Evolutionary conservation across 2,888 invertebrate genomes (phyloP), one percentile per base, ranked within the genome.

Genomic region (Arge pagana): DNA sequence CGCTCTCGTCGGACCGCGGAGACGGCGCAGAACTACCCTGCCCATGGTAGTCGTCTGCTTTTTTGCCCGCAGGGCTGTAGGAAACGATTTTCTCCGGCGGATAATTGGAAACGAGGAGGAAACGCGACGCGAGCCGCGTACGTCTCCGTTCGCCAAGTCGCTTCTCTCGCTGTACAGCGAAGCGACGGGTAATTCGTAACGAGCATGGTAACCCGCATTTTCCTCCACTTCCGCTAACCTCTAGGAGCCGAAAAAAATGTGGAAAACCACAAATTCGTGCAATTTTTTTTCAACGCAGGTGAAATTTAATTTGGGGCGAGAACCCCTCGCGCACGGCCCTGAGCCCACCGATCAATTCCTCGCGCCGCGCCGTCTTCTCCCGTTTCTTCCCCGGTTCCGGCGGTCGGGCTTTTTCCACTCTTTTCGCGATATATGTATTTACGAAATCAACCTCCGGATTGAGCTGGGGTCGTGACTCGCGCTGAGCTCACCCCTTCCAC

Each of bases 361-460:
- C 45, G 45, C 45, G 5, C 33, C 45, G 33, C 11, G 3, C 33
- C 7, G 33, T 6, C 35, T 45, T 23, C n/a, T 23, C 31, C 30
- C 19, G 7, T 37, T 33, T 15, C 10, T 23, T 45, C 24, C 24
- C 33, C 30, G 15, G 15, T 33, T 45, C 45, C 15, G 45, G 24
- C 13, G 13, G 31, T 21, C 16, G 33, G 45, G 23, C 31, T 45
- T 35, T 35, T 45, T 45, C 45, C 45, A 35, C 33, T 35, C 35
- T 45, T 45, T 35, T 35, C 45, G 33, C 45, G 19, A 35, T 35
- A 33, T 45, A n/a, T n/a, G n/a, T n/a, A 35, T 45, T 45, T 35
- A 45, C 23, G 45, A 35, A 45, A 45, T 45, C 45, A 45, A 45
- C 13, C 33, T 33, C 33, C 30, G 35, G 45, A 45, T 45, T 45